These are phyloP conservation scores for Heliconius sara DNA, from an alignment of 2,888 invertebrate genomes.

Conservation along the genomic window DNA sequence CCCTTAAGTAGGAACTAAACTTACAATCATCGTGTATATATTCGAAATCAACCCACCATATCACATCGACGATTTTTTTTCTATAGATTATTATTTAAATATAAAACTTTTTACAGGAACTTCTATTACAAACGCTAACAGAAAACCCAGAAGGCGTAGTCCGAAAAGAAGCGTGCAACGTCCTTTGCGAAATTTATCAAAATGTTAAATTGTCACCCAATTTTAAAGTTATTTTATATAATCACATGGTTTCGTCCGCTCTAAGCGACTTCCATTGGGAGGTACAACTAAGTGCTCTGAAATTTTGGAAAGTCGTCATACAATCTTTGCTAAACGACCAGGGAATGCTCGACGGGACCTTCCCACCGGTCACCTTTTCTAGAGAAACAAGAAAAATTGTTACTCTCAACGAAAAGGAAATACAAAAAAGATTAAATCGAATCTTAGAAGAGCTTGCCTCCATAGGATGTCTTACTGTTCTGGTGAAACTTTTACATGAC, in stretches of 20 bases:
- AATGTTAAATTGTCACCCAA: slow-evolving; percentile 84
- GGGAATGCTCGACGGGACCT: slow-evolving; percentile 92
- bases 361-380: slow-evolving; percentile 91
- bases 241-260: slow-evolving; percentile 87
- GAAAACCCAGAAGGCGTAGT: slow-evolving; percentile 91
- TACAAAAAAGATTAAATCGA: slow-evolving; percentile 85
- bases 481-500: slow-evolving; percentile 86
- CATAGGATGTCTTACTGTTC: slow-evolving; percentile 88
- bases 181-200: slow-evolving; percentile 87
- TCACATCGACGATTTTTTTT: background rate
- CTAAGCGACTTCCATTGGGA: slow-evolving; percentile 92
- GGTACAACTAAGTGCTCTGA: slow-evolving; percentile 88
- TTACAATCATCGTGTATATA: too few relatives aligned
- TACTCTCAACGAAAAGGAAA: slow-evolving; percentile 87
- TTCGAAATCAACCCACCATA: too few relatives aligned
- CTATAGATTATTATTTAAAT: slow-evolving; percentile 31
- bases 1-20: too few relatives aligned
- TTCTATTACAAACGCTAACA: slow-evolving; percentile 83
- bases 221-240: slow-evolving; percentile 83
- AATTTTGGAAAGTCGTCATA: slow-evolving; percentile 89
- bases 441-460: slow-evolving; percentile 87
- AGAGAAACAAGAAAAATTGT: slow-evolving; percentile 91
- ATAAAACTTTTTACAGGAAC: slow-evolving; percentile 65
- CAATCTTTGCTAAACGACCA: slow-evolving; percentile 87
- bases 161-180: slow-evolving; percentile 87